Evolutionary conservation across 1,140 invertebrate genomes (phyloP), one percentile per base, ranked within the genome.

Genomic region (Centruroides sculpturatus): DNA sequence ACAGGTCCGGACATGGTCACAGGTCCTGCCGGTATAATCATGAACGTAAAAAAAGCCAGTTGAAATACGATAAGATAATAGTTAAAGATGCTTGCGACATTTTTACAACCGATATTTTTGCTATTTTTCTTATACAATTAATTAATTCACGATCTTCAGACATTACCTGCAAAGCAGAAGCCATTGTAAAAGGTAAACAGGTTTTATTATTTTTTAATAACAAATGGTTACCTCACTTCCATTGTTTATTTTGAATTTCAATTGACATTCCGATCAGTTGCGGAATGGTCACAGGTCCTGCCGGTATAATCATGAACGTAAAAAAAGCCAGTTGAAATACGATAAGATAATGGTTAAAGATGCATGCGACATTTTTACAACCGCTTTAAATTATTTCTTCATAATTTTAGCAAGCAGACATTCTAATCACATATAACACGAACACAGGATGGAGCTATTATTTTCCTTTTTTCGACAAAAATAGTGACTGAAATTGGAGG

Each of bases 361-460:
- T n/a, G n/a, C n/a, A n/a, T 62, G 23, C 62, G n/a, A 47, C 47
- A 5, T 41, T 41, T 49, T 23, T 11, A n/a, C 23, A 11, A 50
- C 49, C 11, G 11, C 23, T 11, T 23, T 50, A 23, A 23, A 23
- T 50, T 23, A 11, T 23, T 50, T 11, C 6, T 35, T 53, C 7
- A 7, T 23, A 4, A 4, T 23, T 34, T 53, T 4, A 53, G 51
- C 13, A 53, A 53, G 86, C 85, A 3, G 87, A 92, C 68, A 81
- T 92, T 64, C 74, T 92, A 50, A 83, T 92, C 59, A 89, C 88
- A 0, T 75, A 79, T 60, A 79, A 80, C 13, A 92, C 87, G 0
- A 88, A 92, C 69, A 85, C 91, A 61, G 88, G 85, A n/a, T 92
- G 89, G 89, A 84, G 83, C n/a, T 87, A 88, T 2, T 91, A 89